phyloP scores from a whole-genome alignment of 53 echinoderm and acorn worm species.

The Antedon mediterranea region DNA sequence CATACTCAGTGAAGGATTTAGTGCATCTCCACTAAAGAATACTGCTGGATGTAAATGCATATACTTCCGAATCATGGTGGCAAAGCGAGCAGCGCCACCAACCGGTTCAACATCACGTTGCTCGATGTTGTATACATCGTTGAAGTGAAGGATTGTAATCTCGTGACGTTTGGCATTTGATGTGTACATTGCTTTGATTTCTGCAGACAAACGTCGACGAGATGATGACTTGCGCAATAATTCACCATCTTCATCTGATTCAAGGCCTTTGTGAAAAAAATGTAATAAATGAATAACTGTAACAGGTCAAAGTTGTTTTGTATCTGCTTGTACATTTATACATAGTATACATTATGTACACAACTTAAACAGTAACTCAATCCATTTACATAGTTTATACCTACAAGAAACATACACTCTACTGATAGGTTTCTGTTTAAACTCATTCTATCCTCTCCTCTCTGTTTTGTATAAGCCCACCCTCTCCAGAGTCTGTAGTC shows the following conservation, averaged over 20 bases:
- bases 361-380: too few relatives aligned
- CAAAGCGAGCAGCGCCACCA: slow-evolving; percentile 72
- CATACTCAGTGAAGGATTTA: slow-evolving; percentile 83
- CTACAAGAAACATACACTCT: too few relatives aligned
- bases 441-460: too few relatives aligned
- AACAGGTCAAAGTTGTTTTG: too few relatives aligned
- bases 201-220: slow-evolving; percentile 32
- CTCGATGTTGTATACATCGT: slow-evolving; percentile 81
- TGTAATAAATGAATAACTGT: too few relatives aligned
- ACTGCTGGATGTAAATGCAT: slow-evolving; percentile 33
- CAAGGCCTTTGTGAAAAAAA: not conserved
- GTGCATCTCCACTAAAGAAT: slow-evolving; percentile 69
- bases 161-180: not conserved
- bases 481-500: too few relatives aligned
- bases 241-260: not conserved
- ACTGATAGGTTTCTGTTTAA: too few relatives aligned
- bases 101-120: slow-evolving; percentile 28
- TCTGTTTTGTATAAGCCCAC: too few relatives aligned
- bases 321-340: too few relatives aligned
- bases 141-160: slow-evolving; percentile 53
- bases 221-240: slow-evolving; percentile 12
- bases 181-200: slow-evolving; percentile 42
- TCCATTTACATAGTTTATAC: too few relatives aligned
- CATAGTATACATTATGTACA: too few relatives aligned
- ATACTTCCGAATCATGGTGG: slow-evolving; percentile 41